phyloP scores from a whole-genome alignment of 2,888 invertebrate genomes.

The Lithophane socia region DNA sequence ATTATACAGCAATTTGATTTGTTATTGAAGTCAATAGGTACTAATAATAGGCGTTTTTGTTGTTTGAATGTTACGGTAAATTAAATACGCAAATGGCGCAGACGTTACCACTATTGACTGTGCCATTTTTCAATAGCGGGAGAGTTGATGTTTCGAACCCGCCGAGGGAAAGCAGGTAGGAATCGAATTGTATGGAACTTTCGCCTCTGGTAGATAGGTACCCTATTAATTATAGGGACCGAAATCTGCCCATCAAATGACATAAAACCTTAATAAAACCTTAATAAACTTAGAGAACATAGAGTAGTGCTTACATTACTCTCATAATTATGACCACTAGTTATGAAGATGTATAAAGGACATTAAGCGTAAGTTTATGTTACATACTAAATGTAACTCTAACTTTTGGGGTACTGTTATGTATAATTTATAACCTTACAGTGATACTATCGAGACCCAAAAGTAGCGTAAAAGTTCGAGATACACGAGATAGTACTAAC shows the following conservation, averaged over 20 bases:
- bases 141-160: too few species aligned
- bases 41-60: background rate
- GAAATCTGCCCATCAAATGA: background rate
- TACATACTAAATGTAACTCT: background rate
- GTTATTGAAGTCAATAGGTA: background rate
- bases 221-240: too few species aligned
- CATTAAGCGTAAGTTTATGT: constrained; percentile 13
- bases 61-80: background rate
- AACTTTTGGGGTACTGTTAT: constrained; percentile 26
- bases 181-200: too few species aligned
- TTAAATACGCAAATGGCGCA: background rate
- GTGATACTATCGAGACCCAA: constrained; percentile 4
- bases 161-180: too few species aligned
- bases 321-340: constrained; percentile 13
- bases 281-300: background rate
- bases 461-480: background rate
- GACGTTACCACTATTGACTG: too few species aligned
- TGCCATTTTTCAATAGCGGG: too few species aligned
- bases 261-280: background rate
- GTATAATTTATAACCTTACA: background rate
- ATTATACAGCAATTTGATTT: background rate
- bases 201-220: too few species aligned
- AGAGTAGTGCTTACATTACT: background rate
- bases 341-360: constrained; percentile 14
- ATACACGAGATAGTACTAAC: background rate